These are phyloP conservation scores for Pammene fasciana DNA, from an alignment of 2,888 invertebrate genomes.

Conservation along the genomic window DNA sequence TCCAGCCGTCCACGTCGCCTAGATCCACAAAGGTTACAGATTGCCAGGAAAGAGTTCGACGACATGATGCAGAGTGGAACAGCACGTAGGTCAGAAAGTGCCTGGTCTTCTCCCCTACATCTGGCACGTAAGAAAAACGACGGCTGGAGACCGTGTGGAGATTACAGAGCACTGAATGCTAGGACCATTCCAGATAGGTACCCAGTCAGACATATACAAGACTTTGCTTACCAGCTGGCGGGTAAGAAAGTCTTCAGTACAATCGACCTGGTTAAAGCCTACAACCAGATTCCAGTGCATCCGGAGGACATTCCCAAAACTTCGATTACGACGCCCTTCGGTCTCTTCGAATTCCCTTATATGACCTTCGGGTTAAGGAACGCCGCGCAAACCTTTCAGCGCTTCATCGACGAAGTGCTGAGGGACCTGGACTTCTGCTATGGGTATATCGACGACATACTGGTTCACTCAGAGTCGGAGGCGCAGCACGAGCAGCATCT, in stretches of 20 bases:
- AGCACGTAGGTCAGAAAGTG: constrained; percentile 42
- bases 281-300: constrained; percentile 57
- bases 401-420: constrained; percentile 54
- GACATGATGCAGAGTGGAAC: constrained; percentile 41
- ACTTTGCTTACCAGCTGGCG: constrained; percentile 31
- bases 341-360: constrained; percentile 50
- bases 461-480: constrained; percentile 45
- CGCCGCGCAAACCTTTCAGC: constrained; percentile 46
- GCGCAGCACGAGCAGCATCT: constrained; percentile 34
- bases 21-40: constrained; percentile 40
- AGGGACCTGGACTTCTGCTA: constrained; percentile 46
- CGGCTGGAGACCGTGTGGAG: constrained; percentile 10
- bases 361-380: constrained; percentile 62
- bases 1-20: constrained; percentile 42
- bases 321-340: constrained; percentile 48
- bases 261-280: constrained; percentile 48
- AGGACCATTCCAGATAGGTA: constrained; percentile 39
- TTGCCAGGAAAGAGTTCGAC: constrained; percentile 44
- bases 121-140: constrained; percentile 12
- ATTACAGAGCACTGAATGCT: constrained; percentile 20
- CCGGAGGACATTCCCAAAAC: constrained; percentile 54
- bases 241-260: constrained; percentile 36
- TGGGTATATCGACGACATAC: constrained; percentile 56
- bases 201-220: constrained; percentile 35
- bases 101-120: constrained; percentile 47